Conservation (phyloP, 1,140 invertebrate genomes). For the Ostrea denselamellosa region DNA sequence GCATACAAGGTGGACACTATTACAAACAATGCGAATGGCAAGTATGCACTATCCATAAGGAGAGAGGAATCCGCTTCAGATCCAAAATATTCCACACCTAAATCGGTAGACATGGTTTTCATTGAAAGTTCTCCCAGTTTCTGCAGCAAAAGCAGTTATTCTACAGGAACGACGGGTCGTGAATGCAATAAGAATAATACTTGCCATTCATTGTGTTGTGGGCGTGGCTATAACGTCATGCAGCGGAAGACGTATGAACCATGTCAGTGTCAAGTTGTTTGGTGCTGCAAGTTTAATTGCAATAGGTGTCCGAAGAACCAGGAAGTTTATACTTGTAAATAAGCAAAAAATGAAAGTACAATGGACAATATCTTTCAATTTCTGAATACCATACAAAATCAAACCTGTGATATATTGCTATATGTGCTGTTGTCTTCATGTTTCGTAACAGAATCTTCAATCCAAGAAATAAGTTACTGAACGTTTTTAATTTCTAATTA, state of each 20-base stretch:
- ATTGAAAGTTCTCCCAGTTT: slow-evolving; percentile 94
- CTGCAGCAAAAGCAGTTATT: slow-evolving; percentile 82
- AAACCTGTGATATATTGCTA: slow-evolving; percentile 9
- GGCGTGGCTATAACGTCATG: slow-evolving; percentile 75
- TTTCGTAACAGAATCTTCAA: neutral
- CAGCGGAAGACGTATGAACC: slow-evolving; percentile 59
- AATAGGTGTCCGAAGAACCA: slow-evolving; percentile 69
- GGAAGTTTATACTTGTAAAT: slow-evolving; percentile 76
- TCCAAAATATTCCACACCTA: slow-evolving; percentile 45
- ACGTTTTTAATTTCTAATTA: neutral
- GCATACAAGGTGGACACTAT: slow-evolving; percentile 84
- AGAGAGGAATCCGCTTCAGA: neutral
- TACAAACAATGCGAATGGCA: slow-evolving; percentile 67
- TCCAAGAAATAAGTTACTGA: neutral
- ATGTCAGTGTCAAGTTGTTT: slow-evolving; percentile 74
- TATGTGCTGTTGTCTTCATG: neutral
- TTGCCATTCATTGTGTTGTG: slow-evolving; percentile 81
- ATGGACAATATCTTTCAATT: neutral
- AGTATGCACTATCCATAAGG: slow-evolving; percentile 31
- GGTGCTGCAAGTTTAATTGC: slow-evolving; percentile 76
- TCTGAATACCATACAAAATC: slow-evolving; percentile 2
- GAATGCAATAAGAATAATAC: slow-evolving; percentile 78
- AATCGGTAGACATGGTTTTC: slow-evolving; percentile 90
- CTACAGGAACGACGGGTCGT: slow-evolving; percentile 73
- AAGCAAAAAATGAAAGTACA: neutral